phyloP scores from a whole-genome alignment of 2,113 vertebrate species.

The Chrysemys picta region DNA sequence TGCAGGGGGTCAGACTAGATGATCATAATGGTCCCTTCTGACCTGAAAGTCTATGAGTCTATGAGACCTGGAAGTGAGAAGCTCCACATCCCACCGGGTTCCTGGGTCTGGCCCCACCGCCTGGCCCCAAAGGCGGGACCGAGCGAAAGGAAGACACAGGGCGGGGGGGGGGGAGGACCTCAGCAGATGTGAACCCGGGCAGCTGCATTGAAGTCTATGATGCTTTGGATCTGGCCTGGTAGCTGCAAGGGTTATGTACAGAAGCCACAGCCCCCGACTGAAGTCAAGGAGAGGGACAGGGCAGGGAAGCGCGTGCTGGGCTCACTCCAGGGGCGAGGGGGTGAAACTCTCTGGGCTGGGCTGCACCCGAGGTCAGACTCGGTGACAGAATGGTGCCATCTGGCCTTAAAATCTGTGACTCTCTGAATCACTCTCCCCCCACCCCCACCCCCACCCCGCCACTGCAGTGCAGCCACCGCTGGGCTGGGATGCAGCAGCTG shows the following conservation, averaged over 20 bases:
- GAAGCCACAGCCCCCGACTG: too few relatives aligned
- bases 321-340: not conserved
- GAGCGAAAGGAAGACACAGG: fast-evolving
- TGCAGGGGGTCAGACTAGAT: too few relatives aligned
- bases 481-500: not conserved
- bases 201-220: not conserved
- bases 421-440: not conserved
- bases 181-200: fast-evolving
- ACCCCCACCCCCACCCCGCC: too few relatives aligned
- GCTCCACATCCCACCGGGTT: too few relatives aligned
- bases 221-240: too few relatives aligned
- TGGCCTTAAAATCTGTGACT: not conserved
- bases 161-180: not conserved
- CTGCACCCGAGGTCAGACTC: too few relatives aligned
- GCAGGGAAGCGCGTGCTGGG: not conserved
- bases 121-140: fast-evolving
- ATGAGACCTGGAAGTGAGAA: not conserved
- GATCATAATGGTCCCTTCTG: too few relatives aligned
- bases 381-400: too few relatives aligned
- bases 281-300: not conserved
- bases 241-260: too few relatives aligned
- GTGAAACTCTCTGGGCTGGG: not conserved
- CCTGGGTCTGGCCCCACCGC: not conserved
- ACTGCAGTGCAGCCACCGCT: fast-evolving
- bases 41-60: too few relatives aligned